Evolutionary conservation across 2,113 vertebrate genomes (phyloP).

Genomic region (Chunga burmeisteri): DNA sequence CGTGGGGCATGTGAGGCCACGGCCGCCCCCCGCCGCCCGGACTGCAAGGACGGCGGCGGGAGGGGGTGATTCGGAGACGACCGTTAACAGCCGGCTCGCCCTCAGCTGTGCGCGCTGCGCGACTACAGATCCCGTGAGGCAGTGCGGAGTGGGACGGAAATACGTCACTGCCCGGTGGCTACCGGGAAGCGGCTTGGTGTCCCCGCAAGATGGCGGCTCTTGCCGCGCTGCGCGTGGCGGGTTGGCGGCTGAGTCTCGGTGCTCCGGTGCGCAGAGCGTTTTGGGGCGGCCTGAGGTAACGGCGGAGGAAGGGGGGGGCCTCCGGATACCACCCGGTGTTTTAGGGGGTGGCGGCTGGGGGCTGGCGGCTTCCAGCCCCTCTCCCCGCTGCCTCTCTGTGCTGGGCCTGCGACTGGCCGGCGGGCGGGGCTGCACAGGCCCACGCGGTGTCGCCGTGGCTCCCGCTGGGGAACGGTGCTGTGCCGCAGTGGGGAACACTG

Average conservation of each 20-base stretch:
- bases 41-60: background rate
- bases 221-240: fast-evolving
- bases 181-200: fast-evolving
- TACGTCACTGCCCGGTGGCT: fast-evolving
- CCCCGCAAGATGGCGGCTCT: background rate
- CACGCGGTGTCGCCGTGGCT: background rate
- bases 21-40: no score
- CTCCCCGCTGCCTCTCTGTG: background rate
- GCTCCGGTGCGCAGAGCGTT: background rate
- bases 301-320: no score
- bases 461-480: background rate
- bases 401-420: background rate
- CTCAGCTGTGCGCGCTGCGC: no score
- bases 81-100: no score
- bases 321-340: background rate
- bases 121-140: background rate
- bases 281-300: background rate
- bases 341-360: background rate
- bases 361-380: background rate
- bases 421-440: no score
- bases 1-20: background rate
- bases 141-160: fast-evolving
- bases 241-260: background rate
- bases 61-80: no score
- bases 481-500: background rate